A percentile compares a stretch with the other conserved stretches of the same genome.
phyloP scores from a whole-genome alignment of 2,113 vertebrate species.

The Gracilinanus agilis region DNA sequence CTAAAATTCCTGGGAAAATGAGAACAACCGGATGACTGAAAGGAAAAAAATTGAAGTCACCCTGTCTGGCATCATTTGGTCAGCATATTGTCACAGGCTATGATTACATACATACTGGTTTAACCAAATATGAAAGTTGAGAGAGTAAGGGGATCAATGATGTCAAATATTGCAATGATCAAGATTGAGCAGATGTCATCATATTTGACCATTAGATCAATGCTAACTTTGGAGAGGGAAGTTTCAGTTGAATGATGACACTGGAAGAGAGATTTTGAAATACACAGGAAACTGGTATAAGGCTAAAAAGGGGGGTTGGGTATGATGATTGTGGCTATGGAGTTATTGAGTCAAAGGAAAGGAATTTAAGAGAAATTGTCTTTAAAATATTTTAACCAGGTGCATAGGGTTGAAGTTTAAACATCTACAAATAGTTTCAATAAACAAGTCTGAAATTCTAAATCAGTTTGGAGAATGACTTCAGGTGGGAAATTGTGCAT shows the following conservation, averaged over 20 bases:
- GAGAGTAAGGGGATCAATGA: not conserved
- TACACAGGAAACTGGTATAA: not conserved
- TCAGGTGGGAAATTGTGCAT: not conserved
- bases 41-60: not conserved
- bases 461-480: not conserved
- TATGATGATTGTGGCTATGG: not conserved
- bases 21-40: not conserved
- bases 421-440: not conserved
- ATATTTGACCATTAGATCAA: not conserved
- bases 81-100: not conserved
- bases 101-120: not conserved
- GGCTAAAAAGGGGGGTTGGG: not conserved
- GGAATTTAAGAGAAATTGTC: not conserved
- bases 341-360: not conserved
- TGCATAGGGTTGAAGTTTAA: not conserved
- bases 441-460: not conserved
- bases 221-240: not conserved
- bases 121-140: not conserved
- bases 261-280: not conserved
- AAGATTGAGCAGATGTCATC: not conserved
- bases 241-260: not conserved
- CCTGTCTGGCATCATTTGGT: not conserved
- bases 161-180: not conserved
- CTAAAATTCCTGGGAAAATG: not conserved
- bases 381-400: not conserved